Conservation (phyloP, 1,140 invertebrate genomes). For the Papilio machaon region DNA sequence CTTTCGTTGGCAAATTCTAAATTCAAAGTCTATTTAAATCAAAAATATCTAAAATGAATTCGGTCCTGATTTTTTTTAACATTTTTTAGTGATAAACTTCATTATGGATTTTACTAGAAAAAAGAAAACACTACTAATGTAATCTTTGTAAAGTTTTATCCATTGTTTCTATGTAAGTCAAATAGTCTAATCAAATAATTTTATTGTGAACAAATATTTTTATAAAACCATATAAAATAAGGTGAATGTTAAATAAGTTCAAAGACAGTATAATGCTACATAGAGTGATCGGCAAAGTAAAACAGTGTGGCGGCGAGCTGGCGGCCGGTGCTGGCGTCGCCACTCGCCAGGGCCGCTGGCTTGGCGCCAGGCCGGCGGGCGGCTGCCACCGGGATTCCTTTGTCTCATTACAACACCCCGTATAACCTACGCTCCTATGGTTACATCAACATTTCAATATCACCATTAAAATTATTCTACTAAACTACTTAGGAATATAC, state of each 20-base stretch:
- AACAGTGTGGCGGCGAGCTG: slow-evolving; percentile 24
- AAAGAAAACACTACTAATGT: not conserved
- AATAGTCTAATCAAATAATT: not conserved
- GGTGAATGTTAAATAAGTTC: not conserved
- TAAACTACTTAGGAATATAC: not conserved
- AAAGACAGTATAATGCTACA: not conserved
- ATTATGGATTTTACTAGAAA: not conserved
- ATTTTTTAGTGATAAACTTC: not conserved
- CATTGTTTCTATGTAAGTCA: not conserved
- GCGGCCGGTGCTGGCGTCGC: slow-evolving; percentile 49
- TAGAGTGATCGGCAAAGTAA: not conserved
- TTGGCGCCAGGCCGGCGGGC: slow-evolving; percentile 80
- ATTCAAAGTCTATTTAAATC: not conserved
- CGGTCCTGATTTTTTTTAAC: not conserved
- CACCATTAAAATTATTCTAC: not conserved
- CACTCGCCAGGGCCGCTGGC: slow-evolving; percentile 54
- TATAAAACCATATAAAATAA: not conserved
- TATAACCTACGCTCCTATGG: not conserved
- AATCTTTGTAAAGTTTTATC: not conserved
- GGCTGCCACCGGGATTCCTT: slow-evolving; percentile 79
- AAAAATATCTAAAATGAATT: not conserved
- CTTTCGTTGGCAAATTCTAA: not conserved
- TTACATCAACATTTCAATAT: not conserved
- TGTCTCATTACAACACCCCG: slow-evolving; percentile 65
- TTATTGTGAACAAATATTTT: not conserved